Conservation (phyloP, 2,888 invertebrate genomes). For the Meteorus colon region DNA sequence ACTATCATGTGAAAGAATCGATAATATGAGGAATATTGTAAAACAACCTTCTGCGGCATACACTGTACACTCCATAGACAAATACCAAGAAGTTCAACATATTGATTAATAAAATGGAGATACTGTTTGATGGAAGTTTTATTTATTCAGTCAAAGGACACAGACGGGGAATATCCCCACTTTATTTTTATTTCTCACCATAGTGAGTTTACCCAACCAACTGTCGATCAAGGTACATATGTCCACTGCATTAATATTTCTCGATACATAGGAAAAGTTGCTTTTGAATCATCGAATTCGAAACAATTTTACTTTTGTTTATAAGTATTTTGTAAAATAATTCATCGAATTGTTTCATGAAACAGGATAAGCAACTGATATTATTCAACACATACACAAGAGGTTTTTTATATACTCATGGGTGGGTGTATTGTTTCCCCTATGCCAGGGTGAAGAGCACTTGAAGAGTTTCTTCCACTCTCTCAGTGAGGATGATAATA, state of each 20-base stretch:
- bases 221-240: background rate
- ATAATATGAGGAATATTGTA: constrained; percentile 1
- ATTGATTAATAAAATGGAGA: background rate
- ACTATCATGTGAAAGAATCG: background rate
- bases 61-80: background rate
- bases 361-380: background rate
- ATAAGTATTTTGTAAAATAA: background rate
- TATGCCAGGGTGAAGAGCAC: background rate
- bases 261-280: background rate
- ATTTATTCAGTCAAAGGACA: background rate
- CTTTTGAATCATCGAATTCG: background rate
- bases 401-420: background rate
- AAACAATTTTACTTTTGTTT: background rate
- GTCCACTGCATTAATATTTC: background rate
- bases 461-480: constrained; percentile 36
- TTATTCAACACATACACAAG: too few species aligned
- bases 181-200: background rate
- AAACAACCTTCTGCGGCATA: background rate
- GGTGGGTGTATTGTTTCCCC: background rate
- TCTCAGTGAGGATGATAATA: constrained; percentile 50
- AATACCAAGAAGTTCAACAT: constrained; percentile 3
- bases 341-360: background rate
- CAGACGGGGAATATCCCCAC: background rate
- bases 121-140: background rate
- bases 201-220: background rate